Conservation (phyloP, 2,113 vertebrate genomes). For the Thamnaconus septentrionalis region DNA sequence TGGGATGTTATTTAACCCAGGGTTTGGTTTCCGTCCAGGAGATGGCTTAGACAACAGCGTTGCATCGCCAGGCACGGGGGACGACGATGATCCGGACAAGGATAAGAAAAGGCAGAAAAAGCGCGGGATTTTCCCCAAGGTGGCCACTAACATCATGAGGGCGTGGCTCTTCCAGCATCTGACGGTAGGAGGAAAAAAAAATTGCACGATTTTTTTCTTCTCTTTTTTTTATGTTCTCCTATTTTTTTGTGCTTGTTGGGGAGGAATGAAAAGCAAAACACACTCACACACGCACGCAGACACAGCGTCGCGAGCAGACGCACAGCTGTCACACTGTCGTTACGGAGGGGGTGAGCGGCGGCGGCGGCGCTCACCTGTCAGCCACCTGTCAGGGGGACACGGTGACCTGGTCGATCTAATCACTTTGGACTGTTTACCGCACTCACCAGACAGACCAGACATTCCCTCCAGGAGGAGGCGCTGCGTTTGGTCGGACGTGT, state of each 20-base stretch:
- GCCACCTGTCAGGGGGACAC: conserved; percentile 60
- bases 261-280: background rate
- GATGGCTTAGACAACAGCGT: conserved; percentile 99
- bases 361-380: conserved; percentile 60
- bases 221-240: no score
- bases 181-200: conserved; percentile 84
- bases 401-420: conserved; percentile 70
- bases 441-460: conserved; percentile 48
- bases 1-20: conserved; percentile 72
- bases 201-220: background rate
- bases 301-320: conserved; percentile 7
- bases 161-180: conserved; percentile 99
- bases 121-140: conserved; percentile 98
- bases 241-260: background rate
- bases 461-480: conserved; percentile 32
- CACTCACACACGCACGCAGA: conserved; percentile 4
- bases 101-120: conserved; percentile 99
- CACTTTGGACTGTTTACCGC: conserved; percentile 60
- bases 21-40: conserved; percentile 80
- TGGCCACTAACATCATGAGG: conserved; percentile 99
- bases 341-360: conserved; percentile 34
- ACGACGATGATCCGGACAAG: conserved; percentile 98
- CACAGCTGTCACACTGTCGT: conserved; percentile 48
- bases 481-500: conserved; percentile 17
- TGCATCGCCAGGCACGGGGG: conserved; percentile 97